These are phyloP conservation scores for Hirudinaria manillensis DNA, from an alignment of 2,888 invertebrate genomes.

Conservation along the genomic window DNA sequence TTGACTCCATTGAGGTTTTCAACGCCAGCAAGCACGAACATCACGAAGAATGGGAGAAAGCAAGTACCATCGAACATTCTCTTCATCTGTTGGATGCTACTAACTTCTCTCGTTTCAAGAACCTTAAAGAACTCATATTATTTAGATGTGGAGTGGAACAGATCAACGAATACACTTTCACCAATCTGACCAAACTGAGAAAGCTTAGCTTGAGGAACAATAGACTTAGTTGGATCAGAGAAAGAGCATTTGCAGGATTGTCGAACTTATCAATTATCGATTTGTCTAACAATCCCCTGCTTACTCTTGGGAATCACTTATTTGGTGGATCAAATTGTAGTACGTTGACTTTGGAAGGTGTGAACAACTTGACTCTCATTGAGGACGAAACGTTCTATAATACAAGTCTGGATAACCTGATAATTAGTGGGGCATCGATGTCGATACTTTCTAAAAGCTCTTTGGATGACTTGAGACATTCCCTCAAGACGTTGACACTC, in stretches of 20 bases:
- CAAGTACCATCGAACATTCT: slow-evolving; percentile 34
- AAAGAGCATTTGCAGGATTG: slow-evolving; percentile 31
- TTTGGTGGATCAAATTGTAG: slow-evolving; percentile 35
- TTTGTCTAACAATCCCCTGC: slow-evolving; percentile 38
- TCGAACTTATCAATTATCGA: slow-evolving; percentile 34
- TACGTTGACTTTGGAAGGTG: slow-evolving; percentile 33
- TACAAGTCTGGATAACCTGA: slow-evolving; percentile 33
- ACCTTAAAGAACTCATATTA: slow-evolving; percentile 37
- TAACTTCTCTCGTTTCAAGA: slow-evolving; percentile 37
- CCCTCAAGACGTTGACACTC: slow-evolving; percentile 35
- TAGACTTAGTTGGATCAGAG: slow-evolving; percentile 33
- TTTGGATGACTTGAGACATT: slow-evolving; percentile 26
- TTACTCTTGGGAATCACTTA: slow-evolving; percentile 30
- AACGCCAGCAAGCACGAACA: slow-evolving; percentile 14
- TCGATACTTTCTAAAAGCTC: slow-evolving; percentile 19
- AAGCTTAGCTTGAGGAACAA: slow-evolving; percentile 39
- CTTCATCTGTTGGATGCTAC: slow-evolving; percentile 33
- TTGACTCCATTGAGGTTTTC: background rate
- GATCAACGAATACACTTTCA: slow-evolving; percentile 37
- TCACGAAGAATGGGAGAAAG: slow-evolving; percentile 11
- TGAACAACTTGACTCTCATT: slow-evolving; percentile 33
- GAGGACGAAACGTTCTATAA: slow-evolving; percentile 36
- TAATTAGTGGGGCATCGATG: slow-evolving; percentile 34
- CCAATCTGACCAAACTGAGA: slow-evolving; percentile 35
- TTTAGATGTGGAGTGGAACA: slow-evolving; percentile 39